Conservation (phyloP, 2,113 vertebrate species). For the Dipodomys ordii region DNA sequence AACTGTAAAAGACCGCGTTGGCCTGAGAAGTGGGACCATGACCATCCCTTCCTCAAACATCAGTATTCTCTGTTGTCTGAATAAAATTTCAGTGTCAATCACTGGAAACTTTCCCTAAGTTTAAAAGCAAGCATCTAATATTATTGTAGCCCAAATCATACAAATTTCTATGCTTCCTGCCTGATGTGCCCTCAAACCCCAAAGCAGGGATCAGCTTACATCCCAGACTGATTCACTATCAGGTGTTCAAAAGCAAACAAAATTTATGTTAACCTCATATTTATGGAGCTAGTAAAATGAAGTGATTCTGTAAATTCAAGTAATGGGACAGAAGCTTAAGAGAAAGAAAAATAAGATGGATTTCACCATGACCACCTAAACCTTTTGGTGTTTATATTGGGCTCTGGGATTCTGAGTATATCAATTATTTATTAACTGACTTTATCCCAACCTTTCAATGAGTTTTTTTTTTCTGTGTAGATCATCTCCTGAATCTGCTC, state of each 20-base stretch:
- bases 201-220: neutral
- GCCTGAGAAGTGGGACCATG: neutral
- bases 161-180: constrained; percentile 12
- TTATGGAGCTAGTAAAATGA: neutral
- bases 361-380: neutral
- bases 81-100: constrained; percentile 26
- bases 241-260: constrained; percentile 41
- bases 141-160: constrained; percentile 39
- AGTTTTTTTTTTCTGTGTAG: neutral
- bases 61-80: constrained; percentile 22
- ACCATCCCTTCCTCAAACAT: neutral
- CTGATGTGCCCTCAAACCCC: constrained; percentile 54
- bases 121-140: neutral
- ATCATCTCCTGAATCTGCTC: neutral
- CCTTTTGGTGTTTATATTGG: neutral
- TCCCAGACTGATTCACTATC: constrained; percentile 24
- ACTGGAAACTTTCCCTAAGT: constrained; percentile 45
- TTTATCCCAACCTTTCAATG: constrained; percentile 9
- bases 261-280: neutral
- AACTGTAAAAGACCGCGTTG: neutral
- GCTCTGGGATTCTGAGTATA: neutral
- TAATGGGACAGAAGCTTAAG: neutral
- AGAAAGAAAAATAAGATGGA: constrained; percentile 7
- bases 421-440: neutral
- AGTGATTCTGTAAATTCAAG: neutral